phyloP scores from a whole-genome alignment of 2,113 vertebrate genomes.

The Falco punctatus region DNA sequence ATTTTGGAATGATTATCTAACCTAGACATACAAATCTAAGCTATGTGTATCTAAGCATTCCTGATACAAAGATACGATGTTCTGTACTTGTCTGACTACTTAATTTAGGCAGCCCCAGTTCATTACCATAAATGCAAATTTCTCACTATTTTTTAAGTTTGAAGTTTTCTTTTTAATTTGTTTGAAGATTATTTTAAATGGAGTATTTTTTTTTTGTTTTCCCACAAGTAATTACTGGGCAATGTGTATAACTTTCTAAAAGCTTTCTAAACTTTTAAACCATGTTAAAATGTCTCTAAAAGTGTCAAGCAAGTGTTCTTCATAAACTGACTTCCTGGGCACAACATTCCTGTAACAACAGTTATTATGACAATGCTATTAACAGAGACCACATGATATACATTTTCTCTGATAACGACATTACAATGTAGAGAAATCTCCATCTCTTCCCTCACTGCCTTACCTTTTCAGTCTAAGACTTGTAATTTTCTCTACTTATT shows the following conservation, averaged over 20 bases:
- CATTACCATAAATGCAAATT: neutral
- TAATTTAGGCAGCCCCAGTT: neutral
- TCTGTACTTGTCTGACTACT: neutral
- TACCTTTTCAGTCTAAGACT: neutral
- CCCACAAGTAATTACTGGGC: neutral
- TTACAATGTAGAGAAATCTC: neutral
- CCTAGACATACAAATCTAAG: neutral
- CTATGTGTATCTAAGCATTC: neutral
- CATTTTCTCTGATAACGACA: neutral
- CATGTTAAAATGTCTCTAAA: neutral
- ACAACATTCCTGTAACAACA: neutral
- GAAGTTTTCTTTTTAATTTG: neutral
- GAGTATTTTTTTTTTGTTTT: neutral
- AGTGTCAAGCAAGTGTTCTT: neutral
- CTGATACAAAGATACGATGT: neutral
- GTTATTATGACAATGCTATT: neutral
- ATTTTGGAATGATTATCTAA: neutral
- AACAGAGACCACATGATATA: neutral
- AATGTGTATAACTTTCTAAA: neutral
- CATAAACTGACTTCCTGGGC: neutral
- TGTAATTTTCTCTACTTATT: neutral
- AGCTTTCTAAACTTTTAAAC: neutral
- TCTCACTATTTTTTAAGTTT: neutral
- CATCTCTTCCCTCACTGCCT: neutral
- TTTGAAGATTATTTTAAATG: neutral